Conservation (phyloP, 1,140 invertebrate genomes). For the Leucophenga varia region DNA sequence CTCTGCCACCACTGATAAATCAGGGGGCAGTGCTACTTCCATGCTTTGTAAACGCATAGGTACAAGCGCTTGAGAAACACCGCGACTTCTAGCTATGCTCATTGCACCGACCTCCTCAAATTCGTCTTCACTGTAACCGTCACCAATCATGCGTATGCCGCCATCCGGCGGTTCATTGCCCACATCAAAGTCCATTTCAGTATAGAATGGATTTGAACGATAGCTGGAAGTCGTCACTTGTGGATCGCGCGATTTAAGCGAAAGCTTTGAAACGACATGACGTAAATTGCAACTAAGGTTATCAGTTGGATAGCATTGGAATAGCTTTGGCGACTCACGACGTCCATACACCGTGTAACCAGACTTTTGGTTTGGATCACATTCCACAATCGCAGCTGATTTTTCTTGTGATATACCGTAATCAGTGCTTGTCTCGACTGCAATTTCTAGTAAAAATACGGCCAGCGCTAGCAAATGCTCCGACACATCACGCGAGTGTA, state of each 20-base stretch:
- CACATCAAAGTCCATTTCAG: constrained; percentile 66
- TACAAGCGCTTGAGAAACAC: constrained; percentile 28
- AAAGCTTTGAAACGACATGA: constrained; percentile 69
- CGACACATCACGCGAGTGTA: constrained; percentile 72
- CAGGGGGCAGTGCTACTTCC: constrained; percentile 55
- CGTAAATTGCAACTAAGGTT: constrained; percentile 79
- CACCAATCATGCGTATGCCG: constrained; percentile 44
- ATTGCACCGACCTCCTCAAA: constrained; percentile 20
- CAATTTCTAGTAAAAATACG: constrained; percentile 84
- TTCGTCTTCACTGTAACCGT: constrained; percentile 22
- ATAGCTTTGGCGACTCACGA: constrained; percentile 61
- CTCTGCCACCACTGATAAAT: constrained; percentile 50
- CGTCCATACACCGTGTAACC: constrained; percentile 31
- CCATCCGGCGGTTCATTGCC: constrained; percentile 33
- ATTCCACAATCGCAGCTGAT: constrained; percentile 43
- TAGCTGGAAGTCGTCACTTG: constrained; percentile 59
- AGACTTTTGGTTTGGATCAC: constrained; percentile 21
- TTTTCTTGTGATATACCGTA: constrained; percentile 7
- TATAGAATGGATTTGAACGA: constrained; percentile 47
- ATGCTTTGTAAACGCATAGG: constrained; percentile 39
- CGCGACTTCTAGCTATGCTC: constrained; percentile 21
- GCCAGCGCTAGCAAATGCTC: constrained; percentile 84
- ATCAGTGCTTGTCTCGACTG: constrained; percentile 68
- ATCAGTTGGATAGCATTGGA: constrained; percentile 75
- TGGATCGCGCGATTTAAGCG: constrained; percentile 62